Conservation (phyloP, 2,888 invertebrate species). For the Cenopis cana region DNA sequence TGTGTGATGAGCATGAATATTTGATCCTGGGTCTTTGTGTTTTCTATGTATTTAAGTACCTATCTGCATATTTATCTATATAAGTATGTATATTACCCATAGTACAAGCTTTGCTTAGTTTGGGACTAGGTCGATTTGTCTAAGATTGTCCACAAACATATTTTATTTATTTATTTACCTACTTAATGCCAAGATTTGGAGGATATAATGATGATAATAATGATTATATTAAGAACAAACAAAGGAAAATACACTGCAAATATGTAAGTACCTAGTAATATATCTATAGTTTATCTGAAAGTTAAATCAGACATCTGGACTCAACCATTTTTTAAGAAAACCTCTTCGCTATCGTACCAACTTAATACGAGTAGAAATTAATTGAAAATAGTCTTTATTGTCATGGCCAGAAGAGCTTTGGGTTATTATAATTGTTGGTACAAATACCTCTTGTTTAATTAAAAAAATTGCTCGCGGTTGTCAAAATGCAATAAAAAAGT, state of each 20-base stretch:
- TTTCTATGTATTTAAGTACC: too few relatives aligned
- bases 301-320: conserved; percentile 7
- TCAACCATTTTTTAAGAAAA: conserved; percentile 6
- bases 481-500: conserved; percentile 32
- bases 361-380: neutral
- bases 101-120: too few relatives aligned
- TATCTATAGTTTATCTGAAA: neutral
- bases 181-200: too few relatives aligned
- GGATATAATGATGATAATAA: too few relatives aligned
- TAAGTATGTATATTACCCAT: too few relatives aligned
- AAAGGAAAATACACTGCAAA: neutral
- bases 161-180: too few relatives aligned
- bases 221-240: neutral
- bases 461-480: conserved; percentile 36
- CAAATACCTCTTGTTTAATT: conserved; percentile 33
- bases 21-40: too few relatives aligned
- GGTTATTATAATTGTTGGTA: neutral
- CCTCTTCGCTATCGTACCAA: conserved; percentile 2
- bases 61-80: too few relatives aligned
- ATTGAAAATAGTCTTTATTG: conserved; percentile 4
- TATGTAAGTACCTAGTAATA: neutral
- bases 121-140: too few relatives aligned
- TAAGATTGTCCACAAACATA: too few relatives aligned
- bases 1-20: too few relatives aligned
- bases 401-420: neutral